Conservation (phyloP, 2,888 invertebrate genomes). For the Pachymerium ferrugineum region DNA sequence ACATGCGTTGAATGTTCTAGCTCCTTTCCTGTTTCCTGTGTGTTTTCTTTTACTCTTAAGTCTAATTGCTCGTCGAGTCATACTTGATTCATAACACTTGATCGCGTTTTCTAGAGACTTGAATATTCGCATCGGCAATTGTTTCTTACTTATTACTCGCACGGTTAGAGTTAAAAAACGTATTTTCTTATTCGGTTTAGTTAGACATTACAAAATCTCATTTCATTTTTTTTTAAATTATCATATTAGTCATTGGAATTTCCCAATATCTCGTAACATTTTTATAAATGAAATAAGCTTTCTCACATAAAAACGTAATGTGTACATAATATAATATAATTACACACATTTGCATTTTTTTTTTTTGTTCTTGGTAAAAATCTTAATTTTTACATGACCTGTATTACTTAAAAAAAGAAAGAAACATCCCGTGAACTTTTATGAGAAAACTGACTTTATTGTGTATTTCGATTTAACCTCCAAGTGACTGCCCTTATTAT, state of each 20-base stretch:
- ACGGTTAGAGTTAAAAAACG: neutral
- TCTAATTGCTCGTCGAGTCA: slow-evolving; percentile 9
- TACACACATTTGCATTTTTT: neutral
- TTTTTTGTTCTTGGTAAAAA: neutral
- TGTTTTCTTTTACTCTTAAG: slow-evolving; percentile 15
- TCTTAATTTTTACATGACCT: slow-evolving; percentile 5
- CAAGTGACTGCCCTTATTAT: neutral
- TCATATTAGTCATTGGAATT: too few relatives aligned
- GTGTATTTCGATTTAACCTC: neutral
- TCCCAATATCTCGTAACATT: too few relatives aligned
- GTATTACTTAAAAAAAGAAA: neutral
- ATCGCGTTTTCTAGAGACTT: neutral
- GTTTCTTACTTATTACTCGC: neutral
- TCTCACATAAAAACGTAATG: too few relatives aligned
- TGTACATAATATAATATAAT: too few relatives aligned
- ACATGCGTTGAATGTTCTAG: slow-evolving; percentile 14
- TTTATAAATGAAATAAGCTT: too few relatives aligned
- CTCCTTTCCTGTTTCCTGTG: slow-evolving; percentile 18
- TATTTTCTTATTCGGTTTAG: too few relatives aligned
- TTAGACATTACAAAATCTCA: too few relatives aligned
- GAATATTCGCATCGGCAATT: neutral
- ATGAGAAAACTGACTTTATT: slow-evolving; percentile 5
- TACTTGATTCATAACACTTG: slow-evolving; percentile 10
- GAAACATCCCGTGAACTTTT: neutral
- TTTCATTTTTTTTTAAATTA: too few relatives aligned